Evolutionary conservation across 2,888 invertebrate species (phyloP).

Genomic region (Orgyia antiqua): DNA sequence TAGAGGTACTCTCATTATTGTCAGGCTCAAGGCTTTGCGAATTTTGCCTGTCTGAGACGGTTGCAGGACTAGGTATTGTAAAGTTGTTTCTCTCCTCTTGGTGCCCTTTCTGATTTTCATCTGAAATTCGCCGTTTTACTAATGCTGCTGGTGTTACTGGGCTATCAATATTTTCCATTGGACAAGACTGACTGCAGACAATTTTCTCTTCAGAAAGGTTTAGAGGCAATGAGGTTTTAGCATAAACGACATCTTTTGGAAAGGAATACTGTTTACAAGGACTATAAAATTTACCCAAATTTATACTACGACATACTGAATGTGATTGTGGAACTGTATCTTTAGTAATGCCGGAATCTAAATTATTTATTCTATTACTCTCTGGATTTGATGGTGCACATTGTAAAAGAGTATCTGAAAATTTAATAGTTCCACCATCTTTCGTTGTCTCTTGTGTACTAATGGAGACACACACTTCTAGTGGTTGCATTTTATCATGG

Average conservation of each 20-base stretch:
- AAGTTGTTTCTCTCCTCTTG: not conserved
- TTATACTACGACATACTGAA: too few relatives aligned
- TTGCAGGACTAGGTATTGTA: too few relatives aligned
- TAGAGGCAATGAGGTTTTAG: not conserved
- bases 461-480: too few relatives aligned
- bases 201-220: not conserved
- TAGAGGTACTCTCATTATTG: too few relatives aligned
- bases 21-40: too few relatives aligned
- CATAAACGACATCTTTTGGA: too few relatives aligned
- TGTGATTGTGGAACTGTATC: too few relatives aligned
- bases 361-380: too few relatives aligned
- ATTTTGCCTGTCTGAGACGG: too few relatives aligned
- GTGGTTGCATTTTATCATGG: not conserved
- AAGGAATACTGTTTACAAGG: too few relatives aligned
- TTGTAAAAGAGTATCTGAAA: not conserved
- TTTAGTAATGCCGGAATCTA: too few relatives aligned
- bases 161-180: not conserved
- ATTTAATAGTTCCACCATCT: not conserved
- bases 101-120: slow-evolving; percentile 5
- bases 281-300: too few relatives aligned
- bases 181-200: not conserved
- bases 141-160: not conserved
- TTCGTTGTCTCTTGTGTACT: not conserved
- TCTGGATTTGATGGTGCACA: not conserved
- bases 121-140: not conserved